These are phyloP conservation scores for Cydia fagiglandana DNA, from an alignment of 1,140 invertebrate species.

Conservation along the genomic window DNA sequence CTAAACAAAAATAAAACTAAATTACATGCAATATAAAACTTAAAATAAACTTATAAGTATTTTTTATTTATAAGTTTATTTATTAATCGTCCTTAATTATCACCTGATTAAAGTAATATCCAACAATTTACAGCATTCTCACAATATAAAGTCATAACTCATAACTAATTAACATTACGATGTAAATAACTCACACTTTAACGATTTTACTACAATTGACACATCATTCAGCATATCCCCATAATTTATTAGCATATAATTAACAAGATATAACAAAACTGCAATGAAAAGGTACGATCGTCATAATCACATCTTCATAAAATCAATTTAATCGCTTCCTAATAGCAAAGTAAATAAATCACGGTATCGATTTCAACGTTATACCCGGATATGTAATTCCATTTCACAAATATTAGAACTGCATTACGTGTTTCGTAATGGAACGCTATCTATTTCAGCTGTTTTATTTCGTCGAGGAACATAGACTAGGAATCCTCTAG, in stretches of 20 bases:
- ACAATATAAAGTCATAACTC: too few relatives aligned
- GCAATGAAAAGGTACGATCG: background rate
- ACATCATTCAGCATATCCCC: background rate
- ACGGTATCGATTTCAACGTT: background rate
- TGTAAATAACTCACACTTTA: too few relatives aligned
- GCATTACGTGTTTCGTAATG: slow-evolving; percentile 23
- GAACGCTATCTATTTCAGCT: slow-evolving; percentile 29
- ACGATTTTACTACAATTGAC: too few relatives aligned
- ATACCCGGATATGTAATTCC: background rate
- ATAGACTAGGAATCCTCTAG: too few relatives aligned
- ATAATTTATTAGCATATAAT: background rate
- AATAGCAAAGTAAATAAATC: slow-evolving; percentile 22
- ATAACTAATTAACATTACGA: too few relatives aligned
- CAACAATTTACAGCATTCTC: too few relatives aligned
- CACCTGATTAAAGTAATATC: too few relatives aligned
- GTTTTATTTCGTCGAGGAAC: slow-evolving; percentile 5
- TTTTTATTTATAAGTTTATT: too few relatives aligned
- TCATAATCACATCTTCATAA: slow-evolving; percentile 1
- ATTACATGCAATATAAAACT: too few relatives aligned
- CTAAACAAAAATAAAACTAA: too few relatives aligned
- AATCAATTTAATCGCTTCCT: background rate
- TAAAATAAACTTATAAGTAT: too few relatives aligned
- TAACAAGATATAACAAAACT: background rate
- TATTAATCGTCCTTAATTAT: too few relatives aligned
- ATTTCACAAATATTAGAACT: slow-evolving; percentile 1